Base-by-base conservation (phyloP, 2,888 invertebrate genomes). In the Apocheima hispidaria region DNA sequence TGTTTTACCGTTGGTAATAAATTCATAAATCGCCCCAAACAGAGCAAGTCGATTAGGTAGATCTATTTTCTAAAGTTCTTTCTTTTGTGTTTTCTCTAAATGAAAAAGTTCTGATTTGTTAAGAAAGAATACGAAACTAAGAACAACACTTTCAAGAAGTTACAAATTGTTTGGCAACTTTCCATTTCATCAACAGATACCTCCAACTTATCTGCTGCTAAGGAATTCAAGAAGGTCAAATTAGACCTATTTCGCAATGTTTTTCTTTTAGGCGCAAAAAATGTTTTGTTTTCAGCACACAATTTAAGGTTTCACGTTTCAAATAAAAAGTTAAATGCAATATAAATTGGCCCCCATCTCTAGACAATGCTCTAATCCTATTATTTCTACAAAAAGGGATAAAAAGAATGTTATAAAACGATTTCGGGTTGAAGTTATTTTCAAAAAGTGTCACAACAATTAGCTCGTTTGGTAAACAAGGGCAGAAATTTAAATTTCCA, bases 101-200 rank as follows among this genome's bases (percentile, higher is more conserved):
- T 73, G 81, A 71, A 75, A 79, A 83, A 81, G 79, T 82, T 83
- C 77, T 78, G 78, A 79, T 80, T 82, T 79, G 76, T 80, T 72
- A 63, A 71, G 74, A 73, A 74, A 77, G 72, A 74, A 74, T 70
- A 71, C 67, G 63, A 71, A 72, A 74, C 68, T 75, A 74, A 74
- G 71, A 74, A 74, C 71, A 77, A 74, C 74, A 78, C 76, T 78
- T 71, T 71, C 62, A 68, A 71, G 60, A 80, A 79, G 71, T 81
- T 75, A 65, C 71, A 71, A 52, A 38, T 76, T 75, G 73, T 74
- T 81, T 73, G 75, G 69, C 71, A 77, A 78, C 74, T 74, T 76
- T 79, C 76, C 74, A 78, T 78, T 81, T 77, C 70, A 75, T 73
- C 71, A 73, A 69, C 64, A 72, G 77, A 74, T 71, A 61, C 49